Percentiles rank a stretch among this genome's conserved stretches.
Conservation (phyloP, 2,797 vertebrate species). For the Anguilla obscura region DNA sequence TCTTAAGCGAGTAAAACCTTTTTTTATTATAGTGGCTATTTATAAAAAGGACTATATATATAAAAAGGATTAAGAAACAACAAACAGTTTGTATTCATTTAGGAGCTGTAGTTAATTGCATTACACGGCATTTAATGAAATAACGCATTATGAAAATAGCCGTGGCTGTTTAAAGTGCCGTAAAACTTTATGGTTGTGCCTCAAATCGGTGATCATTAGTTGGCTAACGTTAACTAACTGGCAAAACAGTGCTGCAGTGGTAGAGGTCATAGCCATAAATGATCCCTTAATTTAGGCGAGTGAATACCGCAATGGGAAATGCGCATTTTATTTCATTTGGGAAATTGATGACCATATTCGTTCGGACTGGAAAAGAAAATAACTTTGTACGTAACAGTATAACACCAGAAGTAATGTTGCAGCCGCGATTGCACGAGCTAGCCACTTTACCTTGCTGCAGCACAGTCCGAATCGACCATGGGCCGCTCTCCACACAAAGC, state of each 20-base stretch:
- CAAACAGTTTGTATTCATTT: not conserved
- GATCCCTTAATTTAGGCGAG: not conserved
- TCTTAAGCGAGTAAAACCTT: not conserved
- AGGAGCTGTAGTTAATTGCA: not conserved
- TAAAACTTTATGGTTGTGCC: not conserved
- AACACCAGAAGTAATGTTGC: not conserved
- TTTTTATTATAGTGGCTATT: not conserved
- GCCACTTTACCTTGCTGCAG: constrained; percentile 3
- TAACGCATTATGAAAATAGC: not conserved
- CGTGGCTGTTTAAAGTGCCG: not conserved
- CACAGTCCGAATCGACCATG: not conserved
- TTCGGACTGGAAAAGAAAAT: not conserved
- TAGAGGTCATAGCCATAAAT: not conserved
- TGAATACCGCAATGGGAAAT: not conserved
- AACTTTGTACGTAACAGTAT: not conserved
- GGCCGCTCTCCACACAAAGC: not conserved
- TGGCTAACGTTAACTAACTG: not conserved
- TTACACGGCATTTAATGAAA: not conserved
- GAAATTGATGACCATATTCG: not conserved
- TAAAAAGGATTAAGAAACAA: too few species aligned
- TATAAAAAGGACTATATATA: too few species aligned
- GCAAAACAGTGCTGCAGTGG: not conserved
- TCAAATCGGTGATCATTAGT: not conserved
- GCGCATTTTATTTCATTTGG: not conserved
- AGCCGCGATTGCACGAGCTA: not conserved